Conservation (phyloP, 2,888 invertebrate species). For the Apamea crenata region DNA sequence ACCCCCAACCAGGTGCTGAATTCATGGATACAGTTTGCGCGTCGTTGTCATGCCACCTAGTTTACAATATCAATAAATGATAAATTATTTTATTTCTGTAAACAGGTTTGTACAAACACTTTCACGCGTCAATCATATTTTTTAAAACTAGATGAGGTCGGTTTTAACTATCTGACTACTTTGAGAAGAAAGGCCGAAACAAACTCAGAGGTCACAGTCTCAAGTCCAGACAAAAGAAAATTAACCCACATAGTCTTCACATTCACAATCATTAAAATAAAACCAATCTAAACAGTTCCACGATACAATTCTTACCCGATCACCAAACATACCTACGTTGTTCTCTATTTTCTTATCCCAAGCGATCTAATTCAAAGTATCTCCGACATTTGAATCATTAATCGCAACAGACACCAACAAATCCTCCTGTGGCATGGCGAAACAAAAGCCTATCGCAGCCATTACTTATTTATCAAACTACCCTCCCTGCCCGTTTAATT, state of each 20-base stretch:
- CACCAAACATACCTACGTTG: neutral
- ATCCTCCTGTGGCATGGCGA: conserved; percentile 48
- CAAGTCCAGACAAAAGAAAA: too few species aligned
- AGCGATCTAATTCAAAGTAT: conserved; percentile 12
- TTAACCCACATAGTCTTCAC: too few species aligned
- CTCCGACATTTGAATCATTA: conserved; percentile 48
- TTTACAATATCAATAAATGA: neutral
- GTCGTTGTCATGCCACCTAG: too few species aligned
- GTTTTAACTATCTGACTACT: too few species aligned
- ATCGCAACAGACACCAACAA: conserved; percentile 40
- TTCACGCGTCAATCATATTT: neutral
- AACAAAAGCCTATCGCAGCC: conserved; percentile 49
- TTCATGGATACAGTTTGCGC: too few species aligned
- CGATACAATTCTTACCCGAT: neutral
- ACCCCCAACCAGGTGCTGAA: too few species aligned
- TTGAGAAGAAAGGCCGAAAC: too few species aligned
- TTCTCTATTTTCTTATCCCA: conserved; percentile 1
- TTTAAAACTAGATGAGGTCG: too few species aligned
- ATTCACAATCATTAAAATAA: neutral
- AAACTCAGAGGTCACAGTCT: too few species aligned
- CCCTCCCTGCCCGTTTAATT: conserved; percentile 51
- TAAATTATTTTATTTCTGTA: neutral
- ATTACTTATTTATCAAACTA: conserved; percentile 62
- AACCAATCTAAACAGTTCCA: neutral
- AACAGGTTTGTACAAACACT: neutral